phyloP scores from a whole-genome alignment of 1,140 invertebrate species.

The Macrobrachium nipponense region DNA sequence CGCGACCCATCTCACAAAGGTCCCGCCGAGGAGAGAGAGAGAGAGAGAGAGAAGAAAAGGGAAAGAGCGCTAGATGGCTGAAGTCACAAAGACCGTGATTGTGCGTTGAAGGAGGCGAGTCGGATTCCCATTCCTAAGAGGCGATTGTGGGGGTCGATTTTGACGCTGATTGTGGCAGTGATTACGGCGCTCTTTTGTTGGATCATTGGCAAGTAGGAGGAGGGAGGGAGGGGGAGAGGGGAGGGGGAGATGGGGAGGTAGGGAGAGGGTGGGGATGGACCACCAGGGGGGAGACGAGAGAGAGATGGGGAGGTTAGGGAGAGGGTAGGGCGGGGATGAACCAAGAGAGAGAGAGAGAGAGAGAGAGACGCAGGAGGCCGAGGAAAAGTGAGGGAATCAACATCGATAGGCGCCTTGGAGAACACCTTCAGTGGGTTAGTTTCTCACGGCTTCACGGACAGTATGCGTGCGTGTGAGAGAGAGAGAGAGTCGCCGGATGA shows the following conservation, averaged over 20 bases:
- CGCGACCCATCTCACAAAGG: no score
- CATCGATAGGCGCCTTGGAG: neutral
- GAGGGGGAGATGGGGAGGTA: neutral
- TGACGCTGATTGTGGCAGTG: no score
- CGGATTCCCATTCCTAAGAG: no score
- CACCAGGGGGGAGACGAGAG: neutral
- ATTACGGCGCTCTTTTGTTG: neutral
- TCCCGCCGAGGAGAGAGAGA: neutral
- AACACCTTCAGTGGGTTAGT: neutral
- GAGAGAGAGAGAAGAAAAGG: slow-evolving; percentile 12
- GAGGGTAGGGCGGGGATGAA: no score
- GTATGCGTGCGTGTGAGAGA: neutral
- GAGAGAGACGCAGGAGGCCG: neutral
- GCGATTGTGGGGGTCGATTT: no score
- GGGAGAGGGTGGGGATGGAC: neutral
- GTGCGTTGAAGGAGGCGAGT: no score
- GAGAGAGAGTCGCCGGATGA: neutral
- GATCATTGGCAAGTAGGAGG: neutral
- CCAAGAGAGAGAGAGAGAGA: no score
- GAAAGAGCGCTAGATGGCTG: slow-evolving; percentile 12
- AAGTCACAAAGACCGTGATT: neutral
- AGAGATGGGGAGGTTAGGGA: no score
- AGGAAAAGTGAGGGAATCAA: neutral
- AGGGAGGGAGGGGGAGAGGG: neutral
- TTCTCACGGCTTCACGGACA: neutral